Base-by-base conservation (phyloP, 2,888 invertebrate genomes). In the Dryocosmus kuriphilus region DNA sequence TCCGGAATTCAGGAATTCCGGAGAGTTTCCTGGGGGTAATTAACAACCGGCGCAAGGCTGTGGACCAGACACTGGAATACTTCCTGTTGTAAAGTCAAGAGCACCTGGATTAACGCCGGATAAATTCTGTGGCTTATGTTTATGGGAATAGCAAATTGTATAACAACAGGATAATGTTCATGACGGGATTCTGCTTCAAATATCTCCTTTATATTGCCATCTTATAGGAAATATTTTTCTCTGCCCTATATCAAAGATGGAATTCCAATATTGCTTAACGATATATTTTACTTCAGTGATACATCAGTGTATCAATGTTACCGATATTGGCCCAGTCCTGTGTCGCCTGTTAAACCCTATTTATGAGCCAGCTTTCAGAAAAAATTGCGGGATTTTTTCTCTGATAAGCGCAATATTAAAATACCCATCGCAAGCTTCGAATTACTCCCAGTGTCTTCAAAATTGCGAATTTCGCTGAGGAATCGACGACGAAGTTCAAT, bases 401-500 rank as follows among this genome's bases (percentile, higher is more conserved):
- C n/a, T n/a, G 76, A n/a, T 41, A 62, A 41, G 35, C 61, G 16
- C 22, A 51, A 76, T 76, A 61, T 51, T 60, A 76, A 51, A 62
- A 61, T 61, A 63, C 46, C 65, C 30, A 30, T 22, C 19, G 27
- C 63, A 35, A 27, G 41, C n/a, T 62, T 75, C 6, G 46, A 75
- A 75, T 75, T 30, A 32, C 62, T 35, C 24, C n/a, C 22, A 41
- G 19, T 75, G 41, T 62, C 38, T 74, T 16, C 55, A 60, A 5
- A 19, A 19, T 63, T 38, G 55, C 32, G 35, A 74, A 74, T 41
- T 67, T 51, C 27, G 41, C 46, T 71, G 46, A 71, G 19, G 5
- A 46, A 51, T 51, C 27, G 71, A 30, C 30, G 27, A 41, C n/a
- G 11, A 24, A 27, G 30, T 80, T 79, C 79, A 79, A 81, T 82